Conservation (phyloP, 2,797 vertebrate species). For the Rhyacichthys aspro region DNA sequence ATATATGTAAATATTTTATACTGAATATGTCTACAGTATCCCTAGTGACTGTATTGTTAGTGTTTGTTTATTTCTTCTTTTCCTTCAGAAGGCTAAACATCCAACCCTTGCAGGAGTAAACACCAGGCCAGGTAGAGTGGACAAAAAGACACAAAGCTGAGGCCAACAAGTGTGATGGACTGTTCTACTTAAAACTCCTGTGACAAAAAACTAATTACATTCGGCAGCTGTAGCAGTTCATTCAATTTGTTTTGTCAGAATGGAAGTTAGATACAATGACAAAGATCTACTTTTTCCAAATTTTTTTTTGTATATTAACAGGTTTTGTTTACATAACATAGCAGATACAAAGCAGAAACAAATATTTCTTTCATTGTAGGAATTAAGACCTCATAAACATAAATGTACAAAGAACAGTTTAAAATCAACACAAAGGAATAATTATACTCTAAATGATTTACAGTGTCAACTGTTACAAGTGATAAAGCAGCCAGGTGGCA, state of each 20-base stretch:
- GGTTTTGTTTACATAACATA: neutral
- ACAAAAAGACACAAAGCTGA: constrained; percentile 39
- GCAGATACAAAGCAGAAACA: too few species aligned
- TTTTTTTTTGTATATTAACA: too few species aligned
- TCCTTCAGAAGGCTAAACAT: constrained; percentile 51
- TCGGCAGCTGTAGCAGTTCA: neutral
- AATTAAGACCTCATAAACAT: neutral
- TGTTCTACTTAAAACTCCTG: constrained; percentile 22
- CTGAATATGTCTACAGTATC: constrained; percentile 35
- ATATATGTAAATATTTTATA: constrained; percentile 36
- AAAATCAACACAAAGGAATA: neutral
- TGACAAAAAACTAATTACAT: neutral
- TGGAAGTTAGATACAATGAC: neutral
- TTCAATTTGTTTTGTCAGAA: neutral
- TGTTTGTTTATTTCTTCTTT: too few species aligned
- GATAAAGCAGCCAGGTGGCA: constrained; percentile 72
- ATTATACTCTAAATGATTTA: constrained; percentile 65
- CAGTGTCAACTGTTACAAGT: constrained; percentile 28
- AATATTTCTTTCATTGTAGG: too few species aligned
- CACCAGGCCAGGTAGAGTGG: constrained; percentile 62
- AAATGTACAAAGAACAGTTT: neutral
- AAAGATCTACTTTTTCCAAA: too few species aligned
- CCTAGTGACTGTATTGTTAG: constrained; percentile 40
- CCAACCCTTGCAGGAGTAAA: constrained; percentile 50
- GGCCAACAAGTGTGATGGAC: constrained; percentile 1